Evolutionary conservation across 1,140 invertebrate genomes (phyloP), one percentile per base, ranked within the genome.

Genomic region (Nasonia giraulti): DNA sequence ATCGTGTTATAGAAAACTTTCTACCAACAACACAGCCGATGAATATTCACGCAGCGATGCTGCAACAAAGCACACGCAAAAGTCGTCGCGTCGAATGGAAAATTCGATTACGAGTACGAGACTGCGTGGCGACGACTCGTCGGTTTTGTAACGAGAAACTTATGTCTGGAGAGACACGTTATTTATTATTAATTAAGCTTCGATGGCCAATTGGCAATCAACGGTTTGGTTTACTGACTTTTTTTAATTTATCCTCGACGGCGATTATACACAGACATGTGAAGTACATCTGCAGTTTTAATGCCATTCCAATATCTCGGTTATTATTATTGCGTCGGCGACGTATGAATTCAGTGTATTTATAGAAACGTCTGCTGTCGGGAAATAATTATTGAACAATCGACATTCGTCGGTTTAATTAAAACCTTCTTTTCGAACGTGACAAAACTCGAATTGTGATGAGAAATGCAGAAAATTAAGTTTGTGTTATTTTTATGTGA

Each of bases 91-190:
- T 8, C 12, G 12, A 20, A 75, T 44, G 73, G 73, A 75, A 75
- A 75, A 75, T 75, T 33, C 73, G 31, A 75, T 75, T 75, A 27
- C 73, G 31, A 75, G 73, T 75, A 31, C 27, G 73, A 75, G 73
- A 75, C 31, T 69, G 23, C 66, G 66, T 6, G 66, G 23, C 23
- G 66, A 10, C 27, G n/a, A 50, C 12, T 12, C 47, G 12, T 10
- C 33, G 33, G 3, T 17, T 50, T 69, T 69, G n/a, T 27, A 23
- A 23, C 20, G 66, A 23, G 5, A 17, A 4, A 50, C 14, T 50
- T 3, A 37, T 37, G 3, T 50, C 47, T 50, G 14, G 12, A 50
- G 55, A 6, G 55, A 62, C 55, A 5, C 55, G 55, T 62, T 62
- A 6, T 62, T 62, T 62, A 62, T 62, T 62, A 62, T 62, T 62